A percentile compares a stretch with the other conserved stretches of the same genome.
phyloP scores from a whole-genome alignment of 2,113 vertebrate species.

The Microtus montanus region DNA sequence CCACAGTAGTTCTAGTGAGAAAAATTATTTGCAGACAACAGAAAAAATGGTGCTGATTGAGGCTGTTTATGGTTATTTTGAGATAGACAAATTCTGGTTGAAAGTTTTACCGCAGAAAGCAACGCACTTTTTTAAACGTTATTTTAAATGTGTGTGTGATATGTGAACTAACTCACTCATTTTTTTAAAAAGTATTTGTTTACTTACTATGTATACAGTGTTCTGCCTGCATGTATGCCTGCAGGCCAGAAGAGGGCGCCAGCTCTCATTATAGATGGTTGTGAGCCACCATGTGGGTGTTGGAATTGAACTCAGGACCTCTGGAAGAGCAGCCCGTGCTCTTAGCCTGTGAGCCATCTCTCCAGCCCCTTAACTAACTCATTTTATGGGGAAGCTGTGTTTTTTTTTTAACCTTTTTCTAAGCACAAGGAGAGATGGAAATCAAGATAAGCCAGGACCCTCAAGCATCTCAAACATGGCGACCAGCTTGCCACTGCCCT shows the following conservation, averaged over 20 bases:
- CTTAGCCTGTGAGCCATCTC: no score
- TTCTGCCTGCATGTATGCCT: no score
- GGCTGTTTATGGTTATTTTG: background rate
- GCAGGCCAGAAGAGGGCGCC: no score
- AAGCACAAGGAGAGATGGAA: background rate
- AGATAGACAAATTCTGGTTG: slow-evolving; percentile 33
- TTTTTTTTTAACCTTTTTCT: background rate
- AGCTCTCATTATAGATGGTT: no score
- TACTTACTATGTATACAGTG: no score
- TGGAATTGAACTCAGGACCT: no score
- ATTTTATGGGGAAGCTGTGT: background rate
- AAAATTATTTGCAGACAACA: slow-evolving; percentile 18
- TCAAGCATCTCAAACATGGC: background rate
- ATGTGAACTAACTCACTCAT: no score
- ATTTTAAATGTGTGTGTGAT: background rate
- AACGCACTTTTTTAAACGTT: background rate
- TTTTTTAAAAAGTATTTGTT: no score
- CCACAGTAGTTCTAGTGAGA: background rate
- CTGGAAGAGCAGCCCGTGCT: no score
- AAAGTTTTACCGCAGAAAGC: background rate
- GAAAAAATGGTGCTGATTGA: background rate
- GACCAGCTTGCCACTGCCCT: background rate
- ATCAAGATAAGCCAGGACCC: background rate
- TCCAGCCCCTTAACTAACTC: no score
- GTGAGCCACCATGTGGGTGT: no score